Percentiles rank a stretch among this genome's conserved stretches.
Conservation (phyloP, 2,797 vertebrate species). For the Percopsis omiscomaycus region DNA sequence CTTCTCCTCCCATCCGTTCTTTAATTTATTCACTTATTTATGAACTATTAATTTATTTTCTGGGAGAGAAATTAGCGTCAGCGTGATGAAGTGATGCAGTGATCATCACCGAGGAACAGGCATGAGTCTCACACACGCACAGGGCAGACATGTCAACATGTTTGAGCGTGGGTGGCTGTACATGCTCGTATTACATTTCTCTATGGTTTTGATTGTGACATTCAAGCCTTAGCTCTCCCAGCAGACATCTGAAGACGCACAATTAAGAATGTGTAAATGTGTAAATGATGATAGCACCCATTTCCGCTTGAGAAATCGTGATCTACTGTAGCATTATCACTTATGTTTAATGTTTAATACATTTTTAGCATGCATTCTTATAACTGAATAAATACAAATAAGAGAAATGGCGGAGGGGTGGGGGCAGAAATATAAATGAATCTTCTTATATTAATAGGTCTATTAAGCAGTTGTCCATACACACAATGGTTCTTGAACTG, state of each 20-base stretch:
- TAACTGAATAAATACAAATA: too few relatives aligned
- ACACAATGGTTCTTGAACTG: too few relatives aligned
- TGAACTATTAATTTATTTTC: constrained; percentile 79
- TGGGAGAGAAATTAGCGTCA: constrained; percentile 76
- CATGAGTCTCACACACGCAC: constrained; percentile 38
- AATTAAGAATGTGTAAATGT: constrained; percentile 30
- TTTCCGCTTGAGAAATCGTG: too few relatives aligned
- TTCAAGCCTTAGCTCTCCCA: constrained; percentile 29
- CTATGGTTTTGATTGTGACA: constrained; percentile 46
- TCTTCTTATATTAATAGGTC: too few relatives aligned
- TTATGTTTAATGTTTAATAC: too few relatives aligned
- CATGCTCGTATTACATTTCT: constrained; percentile 10
- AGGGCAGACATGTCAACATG: neutral
- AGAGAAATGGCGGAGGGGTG: too few relatives aligned
- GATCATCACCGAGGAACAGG: constrained; percentile 57
- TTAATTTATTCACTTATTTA: constrained; percentile 84
- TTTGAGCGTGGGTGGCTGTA: neutral
- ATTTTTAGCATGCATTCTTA: too few relatives aligned
- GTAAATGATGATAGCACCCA: constrained; percentile 7
- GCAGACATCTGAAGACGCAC: constrained; percentile 16
- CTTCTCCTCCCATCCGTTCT: constrained; percentile 72
- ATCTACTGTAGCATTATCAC: too few relatives aligned
- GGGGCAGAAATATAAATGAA: too few relatives aligned
- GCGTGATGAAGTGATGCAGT: constrained; percentile 73
- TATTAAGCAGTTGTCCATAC: too few relatives aligned